These are phyloP conservation scores for Tokudaia muenninki DNA, from an alignment of 2,797 vertebrate species.

Conservation along the genomic window DNA sequence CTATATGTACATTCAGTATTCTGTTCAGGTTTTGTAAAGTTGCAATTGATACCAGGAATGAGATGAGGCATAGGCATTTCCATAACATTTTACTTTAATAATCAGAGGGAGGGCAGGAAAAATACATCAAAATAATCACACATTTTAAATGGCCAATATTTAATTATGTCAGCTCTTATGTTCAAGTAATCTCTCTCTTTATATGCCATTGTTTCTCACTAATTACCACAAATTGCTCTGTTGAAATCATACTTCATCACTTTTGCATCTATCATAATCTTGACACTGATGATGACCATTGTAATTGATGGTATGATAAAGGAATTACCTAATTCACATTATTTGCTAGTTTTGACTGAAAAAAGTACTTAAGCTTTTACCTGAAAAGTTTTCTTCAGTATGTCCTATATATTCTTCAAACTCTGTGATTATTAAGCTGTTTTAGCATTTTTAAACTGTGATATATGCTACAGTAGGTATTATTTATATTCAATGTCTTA, in stretches of 20 bases:
- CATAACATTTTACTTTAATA: background rate
- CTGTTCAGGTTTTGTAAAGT: background rate
- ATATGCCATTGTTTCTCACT: conserved; percentile 49
- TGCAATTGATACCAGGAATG: background rate
- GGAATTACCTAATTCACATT: background rate
- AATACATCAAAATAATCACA: background rate
- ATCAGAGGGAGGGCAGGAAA: background rate
- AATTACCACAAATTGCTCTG: conserved; percentile 28
- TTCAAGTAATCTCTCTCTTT: conserved; percentile 54
- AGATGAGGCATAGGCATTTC: background rate
- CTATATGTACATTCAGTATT: background rate
- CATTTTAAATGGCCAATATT: conserved; percentile 31
- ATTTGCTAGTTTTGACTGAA: background rate
- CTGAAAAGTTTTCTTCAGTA: background rate
- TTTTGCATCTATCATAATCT: background rate
- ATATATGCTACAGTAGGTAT: background rate
- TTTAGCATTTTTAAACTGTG: conserved; percentile 3
- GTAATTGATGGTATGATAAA: background rate
- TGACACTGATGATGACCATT: conserved; percentile 7
- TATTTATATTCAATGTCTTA: background rate
- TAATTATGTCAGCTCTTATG: conserved; percentile 52
- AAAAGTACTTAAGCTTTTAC: background rate
- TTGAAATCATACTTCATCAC: conserved; percentile 1
- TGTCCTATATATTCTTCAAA: background rate
- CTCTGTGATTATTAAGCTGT: background rate